phyloP scores from a whole-genome alignment of 2,113 vertebrate species.

The Electrona antarctica region DNA sequence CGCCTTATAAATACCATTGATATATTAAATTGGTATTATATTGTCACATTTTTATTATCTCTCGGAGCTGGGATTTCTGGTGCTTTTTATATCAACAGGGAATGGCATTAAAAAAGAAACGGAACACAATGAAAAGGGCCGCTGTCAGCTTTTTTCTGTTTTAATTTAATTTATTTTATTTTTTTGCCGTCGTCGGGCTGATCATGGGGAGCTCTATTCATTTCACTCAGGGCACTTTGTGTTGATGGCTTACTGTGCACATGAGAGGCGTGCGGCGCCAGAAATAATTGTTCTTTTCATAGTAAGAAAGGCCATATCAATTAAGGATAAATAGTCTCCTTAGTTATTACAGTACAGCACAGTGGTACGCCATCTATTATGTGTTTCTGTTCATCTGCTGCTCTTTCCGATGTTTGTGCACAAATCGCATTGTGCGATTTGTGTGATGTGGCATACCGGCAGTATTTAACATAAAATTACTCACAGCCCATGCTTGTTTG shows the following conservation, averaged over 20 bases:
- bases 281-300: constrained; percentile 85
- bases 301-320: constrained; percentile 85
- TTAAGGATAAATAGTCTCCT: constrained; percentile 83
- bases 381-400: constrained; percentile 39
- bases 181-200: constrained; percentile 46
- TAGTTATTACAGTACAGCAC: constrained; percentile 81
- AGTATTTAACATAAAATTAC: constrained; percentile 57
- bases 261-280: constrained; percentile 73
- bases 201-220: constrained; percentile 66
- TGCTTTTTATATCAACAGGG: constrained; percentile 71
- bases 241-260: constrained; percentile 79
- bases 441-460: constrained; percentile 50
- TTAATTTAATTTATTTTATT: constrained; percentile 12
- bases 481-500: constrained; percentile 59
- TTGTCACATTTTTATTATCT: constrained; percentile 76
- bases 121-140: constrained; percentile 40
- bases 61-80: constrained; percentile 63
- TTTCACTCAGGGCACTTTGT: constrained; percentile 79
- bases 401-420: constrained; percentile 38
- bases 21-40: constrained; percentile 80
- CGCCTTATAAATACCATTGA: constrained; percentile 81
- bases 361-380: constrained; percentile 74
- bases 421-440: constrained; percentile 54
- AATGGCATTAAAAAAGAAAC: constrained; percentile 61
- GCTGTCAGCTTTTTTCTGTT: constrained; percentile 40